phyloP scores from a whole-genome alignment of 2,113 vertebrate genomes.

The Pterocles burchelli region DNA sequence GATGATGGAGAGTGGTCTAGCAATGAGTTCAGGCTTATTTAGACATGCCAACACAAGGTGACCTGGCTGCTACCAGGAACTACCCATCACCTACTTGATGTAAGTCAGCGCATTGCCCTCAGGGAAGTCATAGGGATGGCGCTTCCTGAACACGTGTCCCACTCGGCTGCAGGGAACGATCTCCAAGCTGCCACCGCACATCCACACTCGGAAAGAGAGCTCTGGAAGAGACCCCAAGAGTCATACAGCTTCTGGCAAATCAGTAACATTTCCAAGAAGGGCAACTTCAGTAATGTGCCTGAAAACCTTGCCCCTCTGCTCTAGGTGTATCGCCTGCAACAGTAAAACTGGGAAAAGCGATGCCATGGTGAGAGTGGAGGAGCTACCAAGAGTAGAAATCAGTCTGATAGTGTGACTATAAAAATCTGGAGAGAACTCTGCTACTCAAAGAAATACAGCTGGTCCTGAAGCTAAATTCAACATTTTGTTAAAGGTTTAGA shows the following conservation, averaged over 20 bases:
- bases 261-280: neutral
- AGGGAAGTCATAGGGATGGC: conserved; percentile 97
- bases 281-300: neutral
- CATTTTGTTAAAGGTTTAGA: conserved; percentile 23
- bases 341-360: neutral
- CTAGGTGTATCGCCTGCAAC: neutral
- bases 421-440: neutral
- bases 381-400: neutral
- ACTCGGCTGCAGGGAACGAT: conserved; percentile 98
- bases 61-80: neutral
- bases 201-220: conserved; percentile 97
- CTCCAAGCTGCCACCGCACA: conserved; percentile 98
- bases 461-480: conserved; percentile 15
- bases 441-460: neutral
- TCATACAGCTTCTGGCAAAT: neutral
- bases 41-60: neutral
- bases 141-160: conserved; percentile 96
- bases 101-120: conserved; percentile 98
- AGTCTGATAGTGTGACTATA: neutral
- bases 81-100: conserved; percentile 86
- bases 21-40: neutral
- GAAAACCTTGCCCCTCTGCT: neutral
- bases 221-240: conserved; percentile 78
- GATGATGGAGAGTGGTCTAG: too few relatives aligned
- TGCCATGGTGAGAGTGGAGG: neutral